Evolutionary conservation across 2,113 vertebrate genomes (phyloP).

Genomic region (Actenoides lindsayi): DNA sequence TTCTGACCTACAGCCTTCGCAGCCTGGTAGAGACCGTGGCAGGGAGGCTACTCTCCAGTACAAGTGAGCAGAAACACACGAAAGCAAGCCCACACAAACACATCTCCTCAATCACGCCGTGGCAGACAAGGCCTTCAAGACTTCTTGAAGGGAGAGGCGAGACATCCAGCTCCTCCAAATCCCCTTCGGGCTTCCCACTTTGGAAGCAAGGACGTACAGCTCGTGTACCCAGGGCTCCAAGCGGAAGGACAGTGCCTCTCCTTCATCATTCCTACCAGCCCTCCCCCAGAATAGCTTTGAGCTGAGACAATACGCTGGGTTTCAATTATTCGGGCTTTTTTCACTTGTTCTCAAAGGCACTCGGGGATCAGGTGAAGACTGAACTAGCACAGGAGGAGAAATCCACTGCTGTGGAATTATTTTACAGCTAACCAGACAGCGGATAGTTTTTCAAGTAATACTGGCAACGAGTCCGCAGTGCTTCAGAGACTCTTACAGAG

Average conservation of each 20-base stretch:
- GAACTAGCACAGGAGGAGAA: not conserved
- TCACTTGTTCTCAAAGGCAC: not conserved
- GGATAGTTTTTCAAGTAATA: not conserved
- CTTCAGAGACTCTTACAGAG: not conserved
- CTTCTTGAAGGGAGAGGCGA: not conserved
- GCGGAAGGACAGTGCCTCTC: not conserved
- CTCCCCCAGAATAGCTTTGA: not conserved
- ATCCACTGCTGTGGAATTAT: not conserved
- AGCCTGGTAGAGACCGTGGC: not conserved
- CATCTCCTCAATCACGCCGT: not conserved
- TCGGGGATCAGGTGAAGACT: not conserved
- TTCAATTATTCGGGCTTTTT: not conserved
- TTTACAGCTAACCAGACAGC: rapidly evolving
- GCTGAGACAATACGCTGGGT: not conserved
- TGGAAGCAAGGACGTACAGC: not conserved
- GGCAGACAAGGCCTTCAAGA: not conserved
- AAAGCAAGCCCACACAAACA: not conserved
- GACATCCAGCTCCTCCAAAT: no score
- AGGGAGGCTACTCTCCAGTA: not conserved
- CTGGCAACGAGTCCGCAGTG: not conserved
- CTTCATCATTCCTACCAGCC: no score
- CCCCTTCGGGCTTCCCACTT: no score
- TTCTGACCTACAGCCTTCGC: not conserved
- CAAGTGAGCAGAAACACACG: not conserved
- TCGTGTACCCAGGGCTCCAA: not conserved